phyloP scores from a whole-genome alignment of 2,797 vertebrate species.

The Spinus pinus region DNA sequence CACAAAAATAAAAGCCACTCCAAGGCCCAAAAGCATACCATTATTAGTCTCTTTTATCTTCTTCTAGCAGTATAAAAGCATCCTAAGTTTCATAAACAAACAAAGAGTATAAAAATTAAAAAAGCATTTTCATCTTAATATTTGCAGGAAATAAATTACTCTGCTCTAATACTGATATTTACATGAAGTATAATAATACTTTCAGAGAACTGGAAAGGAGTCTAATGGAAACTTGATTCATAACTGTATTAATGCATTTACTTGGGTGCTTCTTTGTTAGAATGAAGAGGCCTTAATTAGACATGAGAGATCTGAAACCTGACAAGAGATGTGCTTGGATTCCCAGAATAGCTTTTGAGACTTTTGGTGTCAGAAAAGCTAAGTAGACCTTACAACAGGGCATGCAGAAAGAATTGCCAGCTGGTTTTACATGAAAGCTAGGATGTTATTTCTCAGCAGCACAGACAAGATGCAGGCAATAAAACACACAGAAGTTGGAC shows the following conservation, averaged over 20 bases:
- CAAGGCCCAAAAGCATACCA: background rate
- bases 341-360: background rate
- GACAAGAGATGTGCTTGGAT: background rate
- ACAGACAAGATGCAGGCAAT: background rate
- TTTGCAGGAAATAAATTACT: background rate
- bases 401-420: background rate
- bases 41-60: background rate
- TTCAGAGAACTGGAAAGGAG: background rate
- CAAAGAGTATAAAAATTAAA: background rate
- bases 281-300: background rate
- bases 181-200: background rate
- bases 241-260: background rate
- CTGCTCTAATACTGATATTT: background rate
- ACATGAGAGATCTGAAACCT: background rate
- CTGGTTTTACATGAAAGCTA: background rate
- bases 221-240: background rate
- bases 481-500: background rate
- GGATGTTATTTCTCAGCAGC: background rate
- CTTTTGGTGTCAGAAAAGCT: background rate
- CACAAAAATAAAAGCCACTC: background rate
- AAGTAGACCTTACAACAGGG: fast-evolving
- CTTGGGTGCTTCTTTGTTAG: background rate
- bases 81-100: background rate
- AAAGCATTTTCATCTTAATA: background rate
- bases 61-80: background rate